Evolutionary conservation across 1,140 invertebrate genomes (phyloP).

Genomic region (Teleopsis dalmanni): DNA sequence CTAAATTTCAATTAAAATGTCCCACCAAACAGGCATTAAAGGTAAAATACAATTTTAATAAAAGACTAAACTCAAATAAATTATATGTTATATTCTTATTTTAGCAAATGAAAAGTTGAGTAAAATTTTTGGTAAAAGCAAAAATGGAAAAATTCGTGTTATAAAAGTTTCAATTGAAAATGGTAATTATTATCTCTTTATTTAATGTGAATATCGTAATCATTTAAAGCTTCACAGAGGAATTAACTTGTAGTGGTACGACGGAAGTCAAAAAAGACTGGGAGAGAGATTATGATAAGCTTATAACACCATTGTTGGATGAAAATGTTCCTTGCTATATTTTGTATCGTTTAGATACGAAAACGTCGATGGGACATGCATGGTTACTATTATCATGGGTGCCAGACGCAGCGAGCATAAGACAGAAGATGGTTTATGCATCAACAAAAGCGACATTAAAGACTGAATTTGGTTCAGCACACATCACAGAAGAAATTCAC

Average conservation of each 20-base stretch:
- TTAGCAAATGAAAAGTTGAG: conserved; percentile 73
- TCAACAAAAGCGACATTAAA: conserved; percentile 97
- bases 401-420: conserved; percentile 78
- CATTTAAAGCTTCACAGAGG: conserved; percentile 56
- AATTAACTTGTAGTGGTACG: conserved; percentile 61
- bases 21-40: conserved; percentile 72
- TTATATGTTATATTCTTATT: conserved; percentile 36
- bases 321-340: conserved; percentile 90
- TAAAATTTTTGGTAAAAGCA: conserved; percentile 74
- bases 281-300: conserved; percentile 82
- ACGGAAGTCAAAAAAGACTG: conserved; percentile 65
- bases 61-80: not conserved
- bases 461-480: conserved; percentile 79
- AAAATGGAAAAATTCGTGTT: conserved; percentile 67
- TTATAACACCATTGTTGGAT: conserved; percentile 68
- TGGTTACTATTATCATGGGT: conserved; percentile 95
- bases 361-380: conserved; percentile 73
- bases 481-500: conserved; percentile 66
- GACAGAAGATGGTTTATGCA: conserved; percentile 98
- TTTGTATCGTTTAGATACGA: conserved; percentile 78
- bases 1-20: conserved; percentile 58
- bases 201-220: conserved; percentile 14
- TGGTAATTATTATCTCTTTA: conserved; percentile 50
- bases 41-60: conserved; percentile 44
- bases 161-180: conserved; percentile 81